Conservation (phyloP, 1,140 invertebrate species). For the Papilio dardanus region DNA sequence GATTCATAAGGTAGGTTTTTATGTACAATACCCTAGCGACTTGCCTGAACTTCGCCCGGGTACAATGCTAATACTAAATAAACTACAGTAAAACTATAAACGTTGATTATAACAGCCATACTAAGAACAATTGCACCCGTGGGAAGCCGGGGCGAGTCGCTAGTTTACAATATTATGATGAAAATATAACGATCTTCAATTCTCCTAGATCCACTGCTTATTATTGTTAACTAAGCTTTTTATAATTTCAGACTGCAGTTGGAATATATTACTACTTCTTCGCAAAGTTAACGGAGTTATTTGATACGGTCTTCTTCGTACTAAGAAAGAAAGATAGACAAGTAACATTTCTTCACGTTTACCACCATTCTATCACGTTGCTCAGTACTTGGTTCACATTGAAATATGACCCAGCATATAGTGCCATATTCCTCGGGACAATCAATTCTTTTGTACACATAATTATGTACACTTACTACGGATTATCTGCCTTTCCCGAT, state of each 20-base stretch:
- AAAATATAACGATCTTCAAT: too few species aligned
- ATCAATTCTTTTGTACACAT: slow-evolving; percentile 87
- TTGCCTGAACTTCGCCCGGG: too few species aligned
- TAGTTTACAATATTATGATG: too few species aligned
- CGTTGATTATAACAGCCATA: too few species aligned
- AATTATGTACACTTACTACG: slow-evolving; percentile 93
- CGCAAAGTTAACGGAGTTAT: slow-evolving; percentile 58
- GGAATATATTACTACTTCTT: neutral
- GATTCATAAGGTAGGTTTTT: too few species aligned
- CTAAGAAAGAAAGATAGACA: slow-evolving; percentile 88
- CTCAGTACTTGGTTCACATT: slow-evolving; percentile 75
- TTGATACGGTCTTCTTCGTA: slow-evolving; percentile 90
- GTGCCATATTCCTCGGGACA: slow-evolving; percentile 79
- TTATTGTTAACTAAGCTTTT: too few species aligned
- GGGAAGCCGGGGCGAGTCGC: too few species aligned
- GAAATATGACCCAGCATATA: slow-evolving; percentile 81
- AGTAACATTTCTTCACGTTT: slow-evolving; percentile 89
- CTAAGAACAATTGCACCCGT: too few species aligned
- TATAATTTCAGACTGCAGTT: neutral
- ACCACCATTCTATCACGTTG: slow-evolving; percentile 86
- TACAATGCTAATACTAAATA: too few species aligned
- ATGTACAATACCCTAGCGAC: too few species aligned
- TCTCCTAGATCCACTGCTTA: too few species aligned
- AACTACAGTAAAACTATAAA: too few species aligned
- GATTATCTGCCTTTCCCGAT: slow-evolving; percentile 88